Base-by-base conservation (phyloP, 2,797 vertebrate species). In the Gallinago solitaria region DNA sequence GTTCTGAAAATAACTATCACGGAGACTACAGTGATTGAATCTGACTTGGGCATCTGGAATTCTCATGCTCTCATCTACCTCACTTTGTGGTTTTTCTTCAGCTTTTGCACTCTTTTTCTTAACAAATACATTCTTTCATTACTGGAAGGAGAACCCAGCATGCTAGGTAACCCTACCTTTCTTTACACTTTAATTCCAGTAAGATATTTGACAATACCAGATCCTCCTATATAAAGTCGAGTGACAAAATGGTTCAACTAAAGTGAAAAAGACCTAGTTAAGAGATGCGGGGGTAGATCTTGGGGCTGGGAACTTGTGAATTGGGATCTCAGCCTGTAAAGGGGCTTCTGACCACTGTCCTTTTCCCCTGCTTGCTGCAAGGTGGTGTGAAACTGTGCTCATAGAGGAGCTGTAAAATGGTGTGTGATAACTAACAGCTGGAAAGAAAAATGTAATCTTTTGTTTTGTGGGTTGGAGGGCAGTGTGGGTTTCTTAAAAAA, bases 81-180 rank as follows among this genome's bases (percentile, higher is more conserved):
- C 97, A 95, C 95, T 4, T 93, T 99, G 35, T 99, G 99, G 99
- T 99, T 98, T 96, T 99, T 99, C 98, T 99, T 99, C 98, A 99
- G 99, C 98, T 99, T 99, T 97, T 99, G 99, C 98, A 99, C 99
- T 0, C 98, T 99, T 18, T 99, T 99, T 90, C 99, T 99, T 79
- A 99, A 99, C 98, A 99, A 99, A 96, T 99, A 99, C 91, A 99
- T 99, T 77, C 97, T 99, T 81, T 98, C 99, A 0, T 97, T 99
- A 94, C 97, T 99, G 95, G 99, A 99, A 90, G 99, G 99, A 69
- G 99, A 99, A 95, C 99, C 99, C 12, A 98, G 99, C 98, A 99
- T 99, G 98, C 97, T 99, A 73, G 99, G 99, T 99, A 98, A 96
- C 5, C 12, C 12, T 70, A 1, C 17, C n/a, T 67, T 87, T 33